Conservation (phyloP, 2,888 invertebrate genomes). For the Melinaea marsaeus region DNA sequence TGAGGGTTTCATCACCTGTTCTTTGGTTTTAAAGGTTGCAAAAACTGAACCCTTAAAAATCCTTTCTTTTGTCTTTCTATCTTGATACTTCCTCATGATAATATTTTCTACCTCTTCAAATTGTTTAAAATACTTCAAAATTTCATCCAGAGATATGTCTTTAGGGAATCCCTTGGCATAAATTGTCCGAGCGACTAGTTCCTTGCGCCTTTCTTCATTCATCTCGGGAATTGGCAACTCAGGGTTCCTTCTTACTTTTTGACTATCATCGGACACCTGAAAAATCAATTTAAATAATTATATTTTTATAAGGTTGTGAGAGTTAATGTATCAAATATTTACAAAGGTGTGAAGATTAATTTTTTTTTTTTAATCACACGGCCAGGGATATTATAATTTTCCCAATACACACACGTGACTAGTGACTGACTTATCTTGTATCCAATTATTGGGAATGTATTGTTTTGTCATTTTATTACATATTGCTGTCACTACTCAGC, state of each 20-base stretch:
- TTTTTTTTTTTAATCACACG: too few species aligned
- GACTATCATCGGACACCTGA: conserved; percentile 81
- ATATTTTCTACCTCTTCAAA: conserved; percentile 84
- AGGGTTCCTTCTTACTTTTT: conserved; percentile 85
- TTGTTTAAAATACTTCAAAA: conserved; percentile 84
- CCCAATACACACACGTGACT: too few species aligned
- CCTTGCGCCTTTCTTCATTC: conserved; percentile 89
- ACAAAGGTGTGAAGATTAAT: too few species aligned
- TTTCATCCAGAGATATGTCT: conserved; percentile 81
- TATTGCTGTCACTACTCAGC: too few species aligned
- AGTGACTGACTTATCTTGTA: too few species aligned
- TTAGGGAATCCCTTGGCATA: conserved; percentile 93
- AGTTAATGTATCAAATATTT: too few species aligned
- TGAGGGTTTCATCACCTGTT: conserved; percentile 66
- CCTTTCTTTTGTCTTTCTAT: conserved; percentile 80
- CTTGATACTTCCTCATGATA: conserved; percentile 78
- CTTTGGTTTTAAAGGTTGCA: conserved; percentile 88
- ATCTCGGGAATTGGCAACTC: conserved; percentile 89
- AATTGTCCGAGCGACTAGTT: conserved; percentile 84
- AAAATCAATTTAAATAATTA: neutral
- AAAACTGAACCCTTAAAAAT: conserved; percentile 96
- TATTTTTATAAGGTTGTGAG: too few species aligned
- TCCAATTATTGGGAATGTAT: neutral
- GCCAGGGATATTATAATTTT: too few species aligned
- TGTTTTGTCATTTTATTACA: too few species aligned